Conservation (phyloP, 2,888 invertebrate species). For the Orchesellides sinensis region DNA sequence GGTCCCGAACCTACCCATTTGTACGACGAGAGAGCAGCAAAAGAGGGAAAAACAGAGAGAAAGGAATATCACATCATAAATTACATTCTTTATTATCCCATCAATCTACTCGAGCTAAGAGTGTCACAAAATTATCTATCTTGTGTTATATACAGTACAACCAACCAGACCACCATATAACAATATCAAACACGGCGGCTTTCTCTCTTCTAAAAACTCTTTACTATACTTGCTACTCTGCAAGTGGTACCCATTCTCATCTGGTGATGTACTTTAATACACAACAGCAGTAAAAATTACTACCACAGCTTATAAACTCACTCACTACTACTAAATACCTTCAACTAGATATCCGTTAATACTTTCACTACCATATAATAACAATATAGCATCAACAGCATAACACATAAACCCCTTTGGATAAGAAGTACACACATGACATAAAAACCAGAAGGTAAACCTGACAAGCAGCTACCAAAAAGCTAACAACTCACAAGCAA, state of each 20-base stretch:
- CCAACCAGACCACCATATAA: neutral
- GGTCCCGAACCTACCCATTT: constrained; percentile 79
- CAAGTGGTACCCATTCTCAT: neutral
- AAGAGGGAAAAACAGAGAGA: constrained; percentile 16
- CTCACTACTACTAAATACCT: too few species aligned
- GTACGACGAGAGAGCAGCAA: neutral
- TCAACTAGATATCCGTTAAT: too few species aligned
- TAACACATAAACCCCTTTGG: too few species aligned
- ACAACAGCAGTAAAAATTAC: neutral
- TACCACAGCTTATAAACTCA: neutral
- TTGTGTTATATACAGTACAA: neutral
- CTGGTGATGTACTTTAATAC: neutral
- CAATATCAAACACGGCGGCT: neutral
- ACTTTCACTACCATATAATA: too few species aligned
- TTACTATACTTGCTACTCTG: neutral
- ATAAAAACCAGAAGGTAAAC: neutral
- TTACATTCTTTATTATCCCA: constrained; percentile 54
- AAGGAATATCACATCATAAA: constrained; percentile 40
- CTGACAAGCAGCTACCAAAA: neutral
- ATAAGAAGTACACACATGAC: too few species aligned
- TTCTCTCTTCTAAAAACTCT: neutral
- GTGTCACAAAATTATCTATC: constrained; percentile 54
- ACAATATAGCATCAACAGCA: too few species aligned
- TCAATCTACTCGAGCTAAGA: constrained; percentile 51
- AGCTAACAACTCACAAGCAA: neutral